phyloP scores from a whole-genome alignment of 2,888 invertebrate genomes.

The Calliphora vomitoria region DNA sequence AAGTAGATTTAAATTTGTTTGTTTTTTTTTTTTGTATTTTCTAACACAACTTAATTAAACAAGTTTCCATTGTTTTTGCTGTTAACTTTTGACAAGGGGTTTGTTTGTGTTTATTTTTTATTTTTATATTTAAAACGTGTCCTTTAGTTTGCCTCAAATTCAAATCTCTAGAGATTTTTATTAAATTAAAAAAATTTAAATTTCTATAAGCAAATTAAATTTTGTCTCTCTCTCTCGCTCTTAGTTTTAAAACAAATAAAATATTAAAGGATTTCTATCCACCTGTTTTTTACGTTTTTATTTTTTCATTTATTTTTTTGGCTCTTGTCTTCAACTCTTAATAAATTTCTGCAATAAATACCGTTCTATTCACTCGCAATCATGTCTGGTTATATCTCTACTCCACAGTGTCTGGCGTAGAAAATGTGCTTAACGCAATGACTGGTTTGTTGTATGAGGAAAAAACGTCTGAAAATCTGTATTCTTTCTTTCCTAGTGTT shows the following conservation, averaged over 20 bases:
- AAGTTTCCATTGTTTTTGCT: slow-evolving; percentile 50
- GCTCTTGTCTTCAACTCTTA: slow-evolving; percentile 51
- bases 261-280: slow-evolving; percentile 56
- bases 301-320: slow-evolving; percentile 17
- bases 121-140: slow-evolving; percentile 44
- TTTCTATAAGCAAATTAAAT: slow-evolving; percentile 34
- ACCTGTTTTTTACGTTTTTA: slow-evolving; percentile 56
- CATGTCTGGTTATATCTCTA: slow-evolving; percentile 60
- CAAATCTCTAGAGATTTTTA: slow-evolving; percentile 67
- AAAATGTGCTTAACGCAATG: slow-evolving; percentile 66
- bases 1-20: slow-evolving; percentile 74
- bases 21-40: slow-evolving; percentile 53
- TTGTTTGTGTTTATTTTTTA: slow-evolving; percentile 30
- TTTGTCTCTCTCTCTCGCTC: not conserved
- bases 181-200: slow-evolving; percentile 56
- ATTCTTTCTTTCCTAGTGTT: slow-evolving; percentile 56
- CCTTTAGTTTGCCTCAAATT: slow-evolving; percentile 32
- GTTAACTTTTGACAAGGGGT: slow-evolving; percentile 69
- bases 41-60: slow-evolving; percentile 74
- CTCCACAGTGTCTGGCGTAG: slow-evolving; percentile 53
- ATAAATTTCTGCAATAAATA: slow-evolving; percentile 54
- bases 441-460: slow-evolving; percentile 45
- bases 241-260: slow-evolving; percentile 17
- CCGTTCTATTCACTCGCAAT: slow-evolving; percentile 62
- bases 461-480: slow-evolving; percentile 62